Percentiles rank a stretch among this genome's conserved stretches.
Conservation (phyloP, 2,888 invertebrate species). For the Hemicrepidius hirtus region DNA sequence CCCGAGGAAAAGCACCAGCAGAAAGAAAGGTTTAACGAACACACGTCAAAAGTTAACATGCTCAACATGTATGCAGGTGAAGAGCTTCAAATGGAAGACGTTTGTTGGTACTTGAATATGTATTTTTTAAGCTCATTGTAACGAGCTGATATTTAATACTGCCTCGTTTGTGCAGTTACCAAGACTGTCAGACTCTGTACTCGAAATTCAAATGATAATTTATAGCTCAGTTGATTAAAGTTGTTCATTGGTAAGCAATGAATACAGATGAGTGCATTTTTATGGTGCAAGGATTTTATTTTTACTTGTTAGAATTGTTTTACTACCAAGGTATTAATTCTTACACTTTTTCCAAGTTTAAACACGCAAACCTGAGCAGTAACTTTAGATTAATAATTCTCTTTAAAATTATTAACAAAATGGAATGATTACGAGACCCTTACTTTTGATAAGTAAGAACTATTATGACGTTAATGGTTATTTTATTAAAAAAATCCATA, state of each 20-base stretch:
- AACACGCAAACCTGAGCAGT: no score
- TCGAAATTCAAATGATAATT: constrained; percentile 39
- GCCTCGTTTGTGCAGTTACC: constrained; percentile 14
- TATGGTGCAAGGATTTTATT: background rate
- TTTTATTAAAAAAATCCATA: background rate
- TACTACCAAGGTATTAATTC: no score
- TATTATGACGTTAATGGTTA: no score
- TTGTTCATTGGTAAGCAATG: constrained; percentile 29
- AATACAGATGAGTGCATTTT: constrained; percentile 27
- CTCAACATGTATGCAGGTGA: constrained; percentile 2
- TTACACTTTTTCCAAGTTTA: no score
- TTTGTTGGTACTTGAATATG: constrained; percentile 12
- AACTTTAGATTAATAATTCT: no score
- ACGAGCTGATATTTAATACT: background rate
- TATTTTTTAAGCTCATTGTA: constrained; percentile 17
- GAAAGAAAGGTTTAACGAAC: constrained; percentile 32
- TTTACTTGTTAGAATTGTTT: no score
- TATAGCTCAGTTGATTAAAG: constrained; percentile 31
- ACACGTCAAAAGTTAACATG: constrained; percentile 33
- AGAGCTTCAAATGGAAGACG: constrained; percentile 11
- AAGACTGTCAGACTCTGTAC: no score
- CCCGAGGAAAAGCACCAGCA: constrained; percentile 35
- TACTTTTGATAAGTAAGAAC: no score
- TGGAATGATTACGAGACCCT: no score
- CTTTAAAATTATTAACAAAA: no score